phyloP scores from a whole-genome alignment of 2,797 vertebrate genomes.

The Clarias platycephalus region DNA sequence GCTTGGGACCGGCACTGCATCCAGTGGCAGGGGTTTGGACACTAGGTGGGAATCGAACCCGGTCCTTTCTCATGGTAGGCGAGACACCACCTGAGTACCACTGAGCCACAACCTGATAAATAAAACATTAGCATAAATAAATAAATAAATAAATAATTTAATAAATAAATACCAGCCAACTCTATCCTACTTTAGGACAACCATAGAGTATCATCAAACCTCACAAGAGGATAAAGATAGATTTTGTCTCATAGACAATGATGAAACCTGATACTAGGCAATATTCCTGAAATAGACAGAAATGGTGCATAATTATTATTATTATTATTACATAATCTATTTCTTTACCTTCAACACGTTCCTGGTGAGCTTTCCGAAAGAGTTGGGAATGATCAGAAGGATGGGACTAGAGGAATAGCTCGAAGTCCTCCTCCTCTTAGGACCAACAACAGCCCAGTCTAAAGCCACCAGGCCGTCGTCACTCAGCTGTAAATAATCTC shows the following conservation, averaged over 20 bases:
- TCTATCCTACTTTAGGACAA: background rate
- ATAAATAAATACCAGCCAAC: background rate
- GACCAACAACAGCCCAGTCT: conserved; percentile 79
- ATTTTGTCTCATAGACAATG: background rate
- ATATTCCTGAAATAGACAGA: background rate
- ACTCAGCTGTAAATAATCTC: conserved; percentile 80
- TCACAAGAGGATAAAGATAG: background rate
- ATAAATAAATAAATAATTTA: too few relatives aligned
- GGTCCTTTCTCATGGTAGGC: too few relatives aligned
- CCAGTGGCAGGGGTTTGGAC: too few relatives aligned
- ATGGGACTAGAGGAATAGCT: conserved; percentile 78
- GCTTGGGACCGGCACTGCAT: too few relatives aligned
- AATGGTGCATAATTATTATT: background rate
- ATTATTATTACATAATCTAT: background rate
- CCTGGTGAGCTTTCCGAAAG: conserved; percentile 81
- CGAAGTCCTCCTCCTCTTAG: conserved; percentile 76
- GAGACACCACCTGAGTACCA: too few relatives aligned
- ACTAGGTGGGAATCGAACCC: too few relatives aligned
- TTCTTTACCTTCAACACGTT: conserved; percentile 79
- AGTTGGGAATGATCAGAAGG: conserved; percentile 81
- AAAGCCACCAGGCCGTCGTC: conserved; percentile 80
- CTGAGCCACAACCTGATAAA: background rate
- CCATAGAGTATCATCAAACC: background rate
- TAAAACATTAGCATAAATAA: background rate
- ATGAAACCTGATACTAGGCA: background rate